Percentiles rank a stretch among this genome's conserved stretches.
These are phyloP conservation scores for Trinorchestia longiramus DNA, from an alignment of 1,140 invertebrate species.

Conservation along the genomic window DNA sequence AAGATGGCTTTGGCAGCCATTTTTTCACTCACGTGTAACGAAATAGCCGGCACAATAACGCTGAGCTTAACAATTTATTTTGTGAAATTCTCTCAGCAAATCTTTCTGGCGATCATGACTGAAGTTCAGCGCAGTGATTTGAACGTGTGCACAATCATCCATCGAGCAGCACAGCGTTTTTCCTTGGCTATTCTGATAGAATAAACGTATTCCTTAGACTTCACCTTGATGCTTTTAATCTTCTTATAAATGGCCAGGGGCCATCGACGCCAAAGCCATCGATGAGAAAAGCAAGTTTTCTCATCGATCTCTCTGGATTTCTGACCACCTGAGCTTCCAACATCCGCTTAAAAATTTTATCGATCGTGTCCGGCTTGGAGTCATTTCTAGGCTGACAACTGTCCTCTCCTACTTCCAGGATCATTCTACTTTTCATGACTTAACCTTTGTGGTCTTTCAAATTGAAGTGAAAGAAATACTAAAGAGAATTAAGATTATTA, in stretches of 20 bases:
- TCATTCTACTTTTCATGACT: background rate
- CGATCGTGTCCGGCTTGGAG: background rate
- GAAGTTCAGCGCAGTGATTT: background rate
- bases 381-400: background rate
- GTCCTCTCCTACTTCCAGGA: background rate
- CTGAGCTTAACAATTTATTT: background rate
- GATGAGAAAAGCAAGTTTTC: background rate
- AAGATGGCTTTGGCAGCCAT: too few relatives aligned
- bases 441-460: background rate
- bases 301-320: background rate
- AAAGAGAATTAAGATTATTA: background rate
- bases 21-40: too few relatives aligned
- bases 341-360: background rate
- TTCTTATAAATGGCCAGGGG: background rate
- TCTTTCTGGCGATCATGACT: background rate
- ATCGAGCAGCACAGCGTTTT: background rate
- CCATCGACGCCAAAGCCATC: background rate
- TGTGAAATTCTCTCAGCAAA: background rate
- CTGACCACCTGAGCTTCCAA: background rate
- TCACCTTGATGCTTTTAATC: background rate
- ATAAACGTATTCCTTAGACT: background rate
- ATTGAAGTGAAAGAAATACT: background rate
- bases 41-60: too few relatives aligned
- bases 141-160: background rate
- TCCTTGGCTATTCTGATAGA: background rate